These are phyloP conservation scores for Tarsius wallacei DNA, from an alignment of 2,797 vertebrate genomes.

Conservation along the genomic window DNA sequence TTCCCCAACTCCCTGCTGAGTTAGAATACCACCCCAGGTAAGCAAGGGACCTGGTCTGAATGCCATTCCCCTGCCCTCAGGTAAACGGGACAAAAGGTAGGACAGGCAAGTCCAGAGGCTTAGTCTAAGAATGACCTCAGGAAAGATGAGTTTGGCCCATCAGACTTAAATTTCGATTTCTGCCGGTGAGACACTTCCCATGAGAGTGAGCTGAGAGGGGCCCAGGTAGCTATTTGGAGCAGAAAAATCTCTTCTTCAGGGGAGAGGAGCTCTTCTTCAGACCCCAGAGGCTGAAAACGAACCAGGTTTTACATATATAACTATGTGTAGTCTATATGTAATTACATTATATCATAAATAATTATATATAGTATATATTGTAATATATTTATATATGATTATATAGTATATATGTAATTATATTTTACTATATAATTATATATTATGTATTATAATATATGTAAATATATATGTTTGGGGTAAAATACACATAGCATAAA, in stretches of 20 bases:
- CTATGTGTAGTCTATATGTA: neutral
- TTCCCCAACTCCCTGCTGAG: neutral
- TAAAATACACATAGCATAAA: neutral
- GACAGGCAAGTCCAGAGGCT: too few relatives aligned
- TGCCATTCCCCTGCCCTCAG: neutral
- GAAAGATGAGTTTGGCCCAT: neutral
- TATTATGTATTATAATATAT: neutral
- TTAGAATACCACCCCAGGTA: neutral
- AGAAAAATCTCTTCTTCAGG: neutral
- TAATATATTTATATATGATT: neutral
- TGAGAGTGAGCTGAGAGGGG: too few relatives aligned
- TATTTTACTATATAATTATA: too few relatives aligned
- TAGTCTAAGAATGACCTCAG: neutral
- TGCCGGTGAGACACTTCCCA: neutral
- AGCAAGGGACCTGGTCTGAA: neutral
- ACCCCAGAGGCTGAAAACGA: neutral
- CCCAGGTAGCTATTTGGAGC: accelerated
- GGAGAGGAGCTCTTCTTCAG: too few relatives aligned
- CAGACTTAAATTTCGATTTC: neutral
- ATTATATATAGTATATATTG: too few relatives aligned
- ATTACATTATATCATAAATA: too few relatives aligned
- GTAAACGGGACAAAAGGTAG: neutral
- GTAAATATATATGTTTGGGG: neutral
- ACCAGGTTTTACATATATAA: neutral
- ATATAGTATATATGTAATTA: too few relatives aligned